Conservation (phyloP, 2,113 vertebrate species). For the Chrysochloris asiatica region DNA sequence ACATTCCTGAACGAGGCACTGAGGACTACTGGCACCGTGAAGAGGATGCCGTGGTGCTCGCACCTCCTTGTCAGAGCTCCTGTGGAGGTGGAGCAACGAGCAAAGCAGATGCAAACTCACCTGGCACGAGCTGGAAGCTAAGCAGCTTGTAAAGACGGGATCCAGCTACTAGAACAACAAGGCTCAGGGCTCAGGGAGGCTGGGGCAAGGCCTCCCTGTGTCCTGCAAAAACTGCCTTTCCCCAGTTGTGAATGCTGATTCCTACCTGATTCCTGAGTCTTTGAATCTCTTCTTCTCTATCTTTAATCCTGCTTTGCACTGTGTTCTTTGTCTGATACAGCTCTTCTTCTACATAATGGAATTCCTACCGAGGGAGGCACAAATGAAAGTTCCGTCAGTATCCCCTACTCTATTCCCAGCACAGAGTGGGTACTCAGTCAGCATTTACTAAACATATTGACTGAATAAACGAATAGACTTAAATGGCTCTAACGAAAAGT, state of each 20-base stretch:
- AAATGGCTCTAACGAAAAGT: background rate
- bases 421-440: background rate
- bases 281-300: conserved; percentile 98
- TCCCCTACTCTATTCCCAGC: background rate
- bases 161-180: no score
- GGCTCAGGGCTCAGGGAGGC: no score
- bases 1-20: background rate
- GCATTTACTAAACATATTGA: accelerated
- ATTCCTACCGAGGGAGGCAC: conserved; percentile 86
- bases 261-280: conserved; percentile 97
- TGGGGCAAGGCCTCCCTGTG: no score
- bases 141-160: no score
- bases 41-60: background rate
- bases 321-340: conserved; percentile 91
- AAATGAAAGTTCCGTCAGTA: background rate
- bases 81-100: background rate
- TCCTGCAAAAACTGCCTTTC: no score
- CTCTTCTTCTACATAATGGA: conserved; percentile 94
- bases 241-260: background rate
- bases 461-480: background rate
- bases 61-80: background rate
- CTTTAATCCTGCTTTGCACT: conserved; percentile 94
- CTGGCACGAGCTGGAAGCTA: background rate
- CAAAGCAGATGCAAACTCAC: background rate
- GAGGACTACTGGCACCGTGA: background rate